Percentiles rank a stretch among this genome's conserved stretches.
Conservation (phyloP, 1,140 invertebrate genomes). For the Conus ventricosus region DNA sequence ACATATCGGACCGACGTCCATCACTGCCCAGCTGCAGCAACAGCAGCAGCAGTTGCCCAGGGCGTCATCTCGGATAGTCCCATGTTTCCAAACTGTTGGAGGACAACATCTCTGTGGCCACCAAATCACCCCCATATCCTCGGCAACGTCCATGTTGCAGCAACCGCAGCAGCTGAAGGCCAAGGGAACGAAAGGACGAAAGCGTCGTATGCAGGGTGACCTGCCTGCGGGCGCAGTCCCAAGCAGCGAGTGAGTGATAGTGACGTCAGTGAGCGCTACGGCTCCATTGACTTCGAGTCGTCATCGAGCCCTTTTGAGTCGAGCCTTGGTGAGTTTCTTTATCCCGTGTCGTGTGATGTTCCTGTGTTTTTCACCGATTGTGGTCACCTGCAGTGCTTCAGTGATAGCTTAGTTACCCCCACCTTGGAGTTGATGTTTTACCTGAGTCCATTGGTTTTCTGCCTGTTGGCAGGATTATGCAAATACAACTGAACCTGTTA, state of each 20-base stretch:
- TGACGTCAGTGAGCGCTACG: constrained; percentile 50
- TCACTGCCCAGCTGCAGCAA: background rate
- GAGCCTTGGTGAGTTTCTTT: constrained; percentile 20
- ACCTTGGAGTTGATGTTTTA: too few species aligned
- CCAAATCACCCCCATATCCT: constrained; percentile 53
- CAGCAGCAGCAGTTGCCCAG: constrained; percentile 33
- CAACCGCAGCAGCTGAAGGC: constrained; percentile 37
- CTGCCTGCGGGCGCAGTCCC: constrained; percentile 68
- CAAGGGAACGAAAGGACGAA: constrained; percentile 44
- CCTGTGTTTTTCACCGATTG: too few species aligned
- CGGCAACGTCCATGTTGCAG: constrained; percentile 57
- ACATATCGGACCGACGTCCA: background rate
- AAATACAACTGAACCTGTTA: too few species aligned
- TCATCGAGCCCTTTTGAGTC: constrained; percentile 43
- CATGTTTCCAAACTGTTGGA: constrained; percentile 75
- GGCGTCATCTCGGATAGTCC: constrained; percentile 63
- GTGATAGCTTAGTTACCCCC: too few species aligned
- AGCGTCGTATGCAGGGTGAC: constrained; percentile 48
- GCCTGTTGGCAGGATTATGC: too few species aligned
- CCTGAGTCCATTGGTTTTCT: too few species aligned
- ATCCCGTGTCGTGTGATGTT: background rate
- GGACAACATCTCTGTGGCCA: constrained; percentile 68
- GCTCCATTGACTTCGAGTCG: constrained; percentile 37
- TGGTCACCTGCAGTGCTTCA: too few species aligned
- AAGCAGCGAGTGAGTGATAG: constrained; percentile 69